A percentile compares a stretch with the other conserved stretches of the same genome.
Evolutionary conservation across 1,140 invertebrate genomes (phyloP).

Genomic region (Samia ricini): DNA sequence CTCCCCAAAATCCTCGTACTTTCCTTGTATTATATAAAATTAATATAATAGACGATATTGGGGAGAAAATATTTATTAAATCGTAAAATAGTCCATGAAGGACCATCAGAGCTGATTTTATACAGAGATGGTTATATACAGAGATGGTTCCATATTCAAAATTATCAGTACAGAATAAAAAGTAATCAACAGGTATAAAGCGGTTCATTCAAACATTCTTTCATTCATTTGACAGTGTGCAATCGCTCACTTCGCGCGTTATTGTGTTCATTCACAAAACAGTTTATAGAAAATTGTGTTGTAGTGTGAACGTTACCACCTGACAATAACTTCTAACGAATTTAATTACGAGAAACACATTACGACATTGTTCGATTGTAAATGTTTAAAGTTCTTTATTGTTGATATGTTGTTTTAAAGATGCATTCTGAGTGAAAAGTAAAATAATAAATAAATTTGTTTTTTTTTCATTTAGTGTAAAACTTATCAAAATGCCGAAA

Average conservation of each 20-base stretch:
- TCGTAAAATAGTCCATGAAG: no score
- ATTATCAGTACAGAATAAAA: background rate
- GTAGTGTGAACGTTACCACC: background rate
- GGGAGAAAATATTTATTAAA: no score
- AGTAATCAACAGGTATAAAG: background rate
- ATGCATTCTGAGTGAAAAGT: background rate
- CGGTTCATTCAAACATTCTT: background rate
- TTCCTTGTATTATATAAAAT: no score
- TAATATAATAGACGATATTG: no score
- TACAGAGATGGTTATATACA: no score
- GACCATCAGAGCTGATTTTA: no score
- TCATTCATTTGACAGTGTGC: background rate
- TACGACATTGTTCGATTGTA: background rate
- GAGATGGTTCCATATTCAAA: no score
- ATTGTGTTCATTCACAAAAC: background rate
- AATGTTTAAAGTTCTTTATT: background rate
- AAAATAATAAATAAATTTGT: background rate
- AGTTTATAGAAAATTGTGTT: background rate
- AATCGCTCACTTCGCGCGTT: background rate
- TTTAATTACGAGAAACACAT: constrained; percentile 33
- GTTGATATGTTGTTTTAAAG: background rate
- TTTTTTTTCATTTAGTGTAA: background rate
- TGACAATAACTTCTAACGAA: constrained; percentile 31
- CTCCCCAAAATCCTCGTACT: no score
- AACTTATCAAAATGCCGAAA: constrained; percentile 5